Evolutionary conservation across 2,888 invertebrate genomes (phyloP), one percentile per base, ranked within the genome.

Genomic region (Hypselothyrea guttata): DNA sequence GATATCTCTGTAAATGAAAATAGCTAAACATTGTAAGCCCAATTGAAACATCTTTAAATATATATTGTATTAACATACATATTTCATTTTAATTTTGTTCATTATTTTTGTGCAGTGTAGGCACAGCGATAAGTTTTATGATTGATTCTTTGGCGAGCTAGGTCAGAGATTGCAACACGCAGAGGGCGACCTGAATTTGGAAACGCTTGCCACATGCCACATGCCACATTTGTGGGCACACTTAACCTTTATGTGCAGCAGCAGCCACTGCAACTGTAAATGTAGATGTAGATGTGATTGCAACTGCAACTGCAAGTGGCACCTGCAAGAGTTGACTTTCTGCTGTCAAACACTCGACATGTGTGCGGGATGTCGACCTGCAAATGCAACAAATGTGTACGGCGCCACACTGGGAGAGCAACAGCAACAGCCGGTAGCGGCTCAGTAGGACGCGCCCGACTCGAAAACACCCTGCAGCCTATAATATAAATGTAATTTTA

Each of bases 191-290:
- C 15, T 2, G n/a, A 37, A 38, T 42, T 55, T n/a, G n/a, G n/a
- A n/a, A n/a, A n/a, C n/a, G n/a, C n/a, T 63, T 55, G 63, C 63
- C 64, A 49, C 55, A 60, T n/a, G n/a, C n/a, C n/a, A n/a, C n/a
- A n/a, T 57, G 41, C 54, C 65, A 52, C 58, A 68, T 64, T 64
- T 54, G 74, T 40, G 9, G 34, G 51, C 61, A 52, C 72, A 67
- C 68, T 72, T 72, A 68, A 62, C 58, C 61, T 75, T 75, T 71
- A 44, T 34, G 68, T 57, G 42, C 38, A 12, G 31, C 42, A n/a
- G n/a, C 15, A 22, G 38, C 18, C 18, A 31, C 31, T 44, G 45
- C 44, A 15, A 33, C 46, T 62, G 62, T 46, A 37, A 37, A 16
- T 37, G 35, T n/a, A n/a, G 34, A 13, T 2, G 12, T 12, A 12